phyloP scores from a whole-genome alignment of 1,140 invertebrate species.

The Rhagoletis zephyria region DNA sequence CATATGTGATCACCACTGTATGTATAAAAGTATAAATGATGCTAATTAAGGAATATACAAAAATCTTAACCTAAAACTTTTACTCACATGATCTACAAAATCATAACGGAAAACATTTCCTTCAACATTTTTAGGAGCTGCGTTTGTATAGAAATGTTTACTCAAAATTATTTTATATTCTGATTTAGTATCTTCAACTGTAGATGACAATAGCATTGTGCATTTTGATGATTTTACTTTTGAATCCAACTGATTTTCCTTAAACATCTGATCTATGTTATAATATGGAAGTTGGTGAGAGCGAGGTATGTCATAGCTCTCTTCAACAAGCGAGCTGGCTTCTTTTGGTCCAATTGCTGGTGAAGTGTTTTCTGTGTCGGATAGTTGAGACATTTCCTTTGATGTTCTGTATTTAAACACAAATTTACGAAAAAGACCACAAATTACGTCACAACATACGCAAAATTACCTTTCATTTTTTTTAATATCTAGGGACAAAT shows the following conservation, averaged over 20 bases:
- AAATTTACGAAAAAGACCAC: conserved; percentile 1
- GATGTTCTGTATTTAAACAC: conserved; percentile 57
- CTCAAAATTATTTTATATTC: conserved; percentile 66
- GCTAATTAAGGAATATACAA: too few species aligned
- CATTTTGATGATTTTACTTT: conserved; percentile 70
- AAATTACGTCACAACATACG: not conserved
- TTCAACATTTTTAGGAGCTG: conserved; percentile 76
- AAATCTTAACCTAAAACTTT: conserved; percentile 26
- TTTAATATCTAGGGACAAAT: conserved; percentile 70
- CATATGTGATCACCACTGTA: too few species aligned
- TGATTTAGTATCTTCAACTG: conserved; percentile 49
- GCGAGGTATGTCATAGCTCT: conserved; percentile 83
- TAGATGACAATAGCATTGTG: conserved; percentile 60
- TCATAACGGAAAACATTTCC: conserved; percentile 77
- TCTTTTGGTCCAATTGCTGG: conserved; percentile 69
- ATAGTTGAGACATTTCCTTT: conserved; percentile 68
- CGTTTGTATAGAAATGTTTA: conserved; percentile 82
- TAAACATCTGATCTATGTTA: conserved; percentile 69
- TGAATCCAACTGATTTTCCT: conserved; percentile 67
- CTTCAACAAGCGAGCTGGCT: conserved; percentile 75
- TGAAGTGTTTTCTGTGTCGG: conserved; percentile 73
- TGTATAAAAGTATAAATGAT: too few species aligned
- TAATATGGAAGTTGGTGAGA: conserved; percentile 76
- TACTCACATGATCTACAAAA: conserved; percentile 68
- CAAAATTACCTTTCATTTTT: conserved; percentile 68